A percentile compares a stretch with the other conserved stretches of the same genome.
Evolutionary conservation across 2,888 invertebrate genomes (phyloP).

Genomic region (Perdita meconis): DNA sequence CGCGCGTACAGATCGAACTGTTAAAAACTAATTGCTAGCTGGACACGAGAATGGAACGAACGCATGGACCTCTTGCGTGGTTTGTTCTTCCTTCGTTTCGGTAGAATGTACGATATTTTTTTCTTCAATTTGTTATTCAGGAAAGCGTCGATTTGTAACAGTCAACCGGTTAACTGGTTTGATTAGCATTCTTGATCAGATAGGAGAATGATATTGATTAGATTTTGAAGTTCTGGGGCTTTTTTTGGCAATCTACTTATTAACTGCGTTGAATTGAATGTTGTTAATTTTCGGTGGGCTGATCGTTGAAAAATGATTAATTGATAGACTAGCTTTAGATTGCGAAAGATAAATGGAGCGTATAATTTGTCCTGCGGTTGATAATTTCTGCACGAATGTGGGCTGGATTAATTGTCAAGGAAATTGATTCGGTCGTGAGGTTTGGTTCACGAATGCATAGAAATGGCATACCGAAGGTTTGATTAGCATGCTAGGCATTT

Average conservation of each 20-base stretch:
- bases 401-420: background rate
- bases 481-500: background rate
- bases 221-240: slow-evolving; percentile 9
- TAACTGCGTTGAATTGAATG: background rate
- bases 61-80: slow-evolving; percentile 29
- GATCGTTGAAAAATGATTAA: slow-evolving; percentile 32
- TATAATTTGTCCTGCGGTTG: background rate
- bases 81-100: slow-evolving; percentile 8
- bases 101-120: background rate
- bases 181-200: slow-evolving; percentile 60
- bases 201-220: slow-evolving; percentile 55
- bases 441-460: no score
- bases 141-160: slow-evolving; percentile 45
- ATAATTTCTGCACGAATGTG: background rate
- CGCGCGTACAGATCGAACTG: slow-evolving; percentile 65
- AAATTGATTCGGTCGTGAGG: no score
- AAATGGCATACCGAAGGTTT: background rate
- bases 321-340: background rate
- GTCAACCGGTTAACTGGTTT: slow-evolving; percentile 24
- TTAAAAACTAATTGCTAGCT: slow-evolving; percentile 69
- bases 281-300: slow-evolving; percentile 33
- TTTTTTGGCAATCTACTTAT: slow-evolving; percentile 1
- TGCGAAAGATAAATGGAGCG: slow-evolving; percentile 1
- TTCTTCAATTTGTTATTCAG: background rate
- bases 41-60: slow-evolving; percentile 49